These are phyloP conservation scores for Drosophila teissieri DNA, from an alignment of 1,140 invertebrate species.

Conservation along the genomic window DNA sequence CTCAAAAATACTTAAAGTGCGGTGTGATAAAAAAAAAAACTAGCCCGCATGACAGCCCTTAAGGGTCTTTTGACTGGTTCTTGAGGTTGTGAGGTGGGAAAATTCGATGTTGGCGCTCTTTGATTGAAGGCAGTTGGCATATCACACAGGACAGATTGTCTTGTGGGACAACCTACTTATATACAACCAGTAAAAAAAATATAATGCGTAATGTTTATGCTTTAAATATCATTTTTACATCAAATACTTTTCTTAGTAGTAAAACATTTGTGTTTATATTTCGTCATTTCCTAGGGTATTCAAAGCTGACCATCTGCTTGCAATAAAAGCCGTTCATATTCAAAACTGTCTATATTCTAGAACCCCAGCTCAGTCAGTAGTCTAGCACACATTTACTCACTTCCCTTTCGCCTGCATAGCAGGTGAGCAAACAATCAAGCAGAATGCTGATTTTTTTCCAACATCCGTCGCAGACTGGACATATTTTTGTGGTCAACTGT, in stretches of 20 bases:
- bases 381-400: slow-evolving; percentile 16
- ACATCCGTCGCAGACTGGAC: slow-evolving; percentile 58
- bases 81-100: background rate
- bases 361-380: slow-evolving; percentile 5
- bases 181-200: too few relatives aligned
- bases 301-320: background rate
- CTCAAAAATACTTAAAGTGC: slow-evolving; percentile 27
- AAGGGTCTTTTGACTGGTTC: slow-evolving; percentile 5
- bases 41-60: slow-evolving; percentile 20
- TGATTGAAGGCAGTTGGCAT: background rate
- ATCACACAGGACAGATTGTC: background rate
- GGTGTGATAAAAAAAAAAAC: slow-evolving; percentile 46
- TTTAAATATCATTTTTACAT: too few relatives aligned
- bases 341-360: slow-evolving; percentile 29
- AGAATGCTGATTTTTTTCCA: slow-evolving; percentile 33
- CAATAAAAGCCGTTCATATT: background rate
- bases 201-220: too few relatives aligned
- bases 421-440: slow-evolving; percentile 65
- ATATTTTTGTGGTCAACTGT: slow-evolving; percentile 56
- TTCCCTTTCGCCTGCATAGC: slow-evolving; percentile 20
- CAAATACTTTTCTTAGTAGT: too few relatives aligned
- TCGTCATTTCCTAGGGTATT: slow-evolving; percentile 1
- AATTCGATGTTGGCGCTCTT: background rate
- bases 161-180: background rate
- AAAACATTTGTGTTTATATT: background rate